Base-by-base conservation (phyloP, 2,113 vertebrate genomes). In the Daphoenositta chrysoptera region DNA sequence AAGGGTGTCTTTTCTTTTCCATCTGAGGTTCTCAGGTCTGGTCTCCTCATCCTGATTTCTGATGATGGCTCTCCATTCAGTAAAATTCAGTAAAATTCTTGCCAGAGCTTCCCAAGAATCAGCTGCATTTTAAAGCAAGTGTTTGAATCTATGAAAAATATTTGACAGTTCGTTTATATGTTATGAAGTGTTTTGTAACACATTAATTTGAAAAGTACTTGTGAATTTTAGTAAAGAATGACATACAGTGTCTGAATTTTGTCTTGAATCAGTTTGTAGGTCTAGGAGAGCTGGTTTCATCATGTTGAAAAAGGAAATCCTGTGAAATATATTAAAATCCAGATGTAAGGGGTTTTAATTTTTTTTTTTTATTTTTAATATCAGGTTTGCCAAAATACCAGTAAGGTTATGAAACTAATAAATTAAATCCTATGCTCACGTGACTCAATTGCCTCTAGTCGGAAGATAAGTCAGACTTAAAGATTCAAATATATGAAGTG, bases 251-350 rank as follows among this genome's bases (percentile, higher is more conserved):
- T 87, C 84, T 89, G 81, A 96, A 69, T 89, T 91, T 83, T 85
- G 45, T 87, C 78, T 72, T 60, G 48, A 61, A 58, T 87, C 61
- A 64, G 76, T 93, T 85, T 85, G 68, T 85, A 69, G 53, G 73
- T 65, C 27, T 95, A 89, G 45, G 44, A 89, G 57, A 95, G 66
- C 57, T 85, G 57, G 8, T 82, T 96, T 91, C 73, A 76, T 87
- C 65, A 69, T 87, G 78, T 18, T 79, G 78, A 57, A 85, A 87
- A 91, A 90, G 87, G 87, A 96, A 96, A 97, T 94, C 81, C 93
- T 95, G 94, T 82, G 84, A 96, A 96, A 95, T 87, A 87, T 93
- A 96, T 96, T 95, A 96, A 96, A 96, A 89, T 85, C 91, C 95
- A 95, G 91, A 96, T 85, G 91, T 57, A 90, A 75, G 40, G 10